Conservation (phyloP, 2,888 invertebrate species). For the Lasioglossum vierecki region DNA sequence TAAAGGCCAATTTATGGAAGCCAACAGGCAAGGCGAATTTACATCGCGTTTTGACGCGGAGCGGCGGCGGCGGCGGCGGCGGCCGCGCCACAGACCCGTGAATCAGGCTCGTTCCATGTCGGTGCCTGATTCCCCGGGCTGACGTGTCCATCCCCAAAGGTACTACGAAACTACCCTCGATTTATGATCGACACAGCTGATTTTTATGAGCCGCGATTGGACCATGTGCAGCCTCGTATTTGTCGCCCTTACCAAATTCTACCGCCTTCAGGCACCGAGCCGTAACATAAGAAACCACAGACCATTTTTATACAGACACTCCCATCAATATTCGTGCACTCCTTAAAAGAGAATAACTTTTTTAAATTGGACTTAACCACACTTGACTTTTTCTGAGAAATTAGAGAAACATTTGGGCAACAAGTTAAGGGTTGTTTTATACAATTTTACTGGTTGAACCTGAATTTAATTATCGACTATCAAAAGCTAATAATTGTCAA, state of each 20-base stretch:
- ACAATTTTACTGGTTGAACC: no score
- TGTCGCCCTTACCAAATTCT: neutral
- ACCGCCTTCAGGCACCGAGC: neutral
- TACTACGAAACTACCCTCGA: neutral
- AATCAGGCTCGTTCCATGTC: slow-evolving; percentile 46
- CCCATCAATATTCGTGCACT: neutral
- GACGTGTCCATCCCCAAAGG: slow-evolving; percentile 44
- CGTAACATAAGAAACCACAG: neutral
- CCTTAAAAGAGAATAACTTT: neutral
- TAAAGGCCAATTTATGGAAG: slow-evolving; percentile 65
- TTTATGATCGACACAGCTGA: slow-evolving; percentile 24
- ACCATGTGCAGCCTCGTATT: neutral
- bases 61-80: neutral
- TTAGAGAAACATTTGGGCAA: neutral
- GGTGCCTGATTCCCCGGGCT: slow-evolving; percentile 40
- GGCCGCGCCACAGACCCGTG: slow-evolving; percentile 27
- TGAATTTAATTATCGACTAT: no score
- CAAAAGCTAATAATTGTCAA: no score
- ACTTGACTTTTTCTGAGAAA: neutral
- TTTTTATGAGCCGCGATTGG: neutral
- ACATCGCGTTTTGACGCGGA: slow-evolving; percentile 37
- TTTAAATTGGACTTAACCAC: neutral
- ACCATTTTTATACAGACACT: neutral
- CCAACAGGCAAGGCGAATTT: slow-evolving; percentile 44
- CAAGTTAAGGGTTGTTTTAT: no score